phyloP scores from a whole-genome alignment of 2,797 vertebrate species.

The Glossophaga mutica region DNA sequence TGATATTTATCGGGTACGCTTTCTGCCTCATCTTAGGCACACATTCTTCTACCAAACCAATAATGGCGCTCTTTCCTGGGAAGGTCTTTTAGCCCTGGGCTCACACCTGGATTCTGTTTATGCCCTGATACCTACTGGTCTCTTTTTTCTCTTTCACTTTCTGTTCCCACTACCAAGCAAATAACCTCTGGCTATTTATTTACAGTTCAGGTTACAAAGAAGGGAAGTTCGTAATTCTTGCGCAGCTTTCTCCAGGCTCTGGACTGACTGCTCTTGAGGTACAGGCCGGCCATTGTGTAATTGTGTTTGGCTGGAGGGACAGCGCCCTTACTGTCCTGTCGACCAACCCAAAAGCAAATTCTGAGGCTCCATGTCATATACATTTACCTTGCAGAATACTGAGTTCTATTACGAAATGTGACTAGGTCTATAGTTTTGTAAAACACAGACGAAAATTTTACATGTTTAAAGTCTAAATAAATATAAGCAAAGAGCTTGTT shows the following conservation, averaged over 20 bases:
- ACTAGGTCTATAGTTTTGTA: background rate
- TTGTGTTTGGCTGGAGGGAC: background rate
- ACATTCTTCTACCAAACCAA: background rate
- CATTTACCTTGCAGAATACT: background rate
- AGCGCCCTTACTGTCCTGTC: background rate
- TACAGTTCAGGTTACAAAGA: background rate
- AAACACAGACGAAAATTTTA: background rate
- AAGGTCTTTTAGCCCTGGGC: background rate
- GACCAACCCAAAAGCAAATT: background rate
- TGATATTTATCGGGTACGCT: background rate
- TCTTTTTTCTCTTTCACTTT: background rate
- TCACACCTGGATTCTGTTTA: background rate
- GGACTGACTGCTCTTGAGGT: background rate
- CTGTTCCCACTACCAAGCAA: background rate
- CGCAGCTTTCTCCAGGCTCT: background rate
- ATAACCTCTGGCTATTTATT: background rate
- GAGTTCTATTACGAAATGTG: background rate
- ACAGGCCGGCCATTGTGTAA: background rate
- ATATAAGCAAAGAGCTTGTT: background rate
- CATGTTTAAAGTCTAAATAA: background rate
- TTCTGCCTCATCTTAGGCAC: background rate
- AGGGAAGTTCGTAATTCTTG: background rate
- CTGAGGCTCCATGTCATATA: background rate
- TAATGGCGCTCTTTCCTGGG: background rate
- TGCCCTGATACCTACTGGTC: background rate